These are phyloP conservation scores for Galemys pyrenaicus DNA, from an alignment of 2,113 vertebrate species.

Conservation along the genomic window DNA sequence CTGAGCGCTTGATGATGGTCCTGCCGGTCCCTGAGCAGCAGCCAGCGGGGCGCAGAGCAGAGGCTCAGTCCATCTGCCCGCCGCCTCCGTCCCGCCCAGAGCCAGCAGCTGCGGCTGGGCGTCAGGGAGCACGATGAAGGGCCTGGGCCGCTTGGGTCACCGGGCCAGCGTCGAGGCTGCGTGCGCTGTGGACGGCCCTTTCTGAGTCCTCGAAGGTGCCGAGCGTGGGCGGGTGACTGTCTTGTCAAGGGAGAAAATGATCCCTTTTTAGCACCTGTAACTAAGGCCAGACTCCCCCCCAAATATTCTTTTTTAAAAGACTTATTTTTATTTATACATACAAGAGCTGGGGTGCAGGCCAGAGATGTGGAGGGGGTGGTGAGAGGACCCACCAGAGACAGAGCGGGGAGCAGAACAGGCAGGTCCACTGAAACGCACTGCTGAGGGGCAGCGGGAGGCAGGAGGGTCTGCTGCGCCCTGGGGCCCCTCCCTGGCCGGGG, in stretches of 20 bases:
- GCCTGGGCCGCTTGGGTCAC: constrained; percentile 17
- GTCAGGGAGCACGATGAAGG: constrained; percentile 40
- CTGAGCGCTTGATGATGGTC: constrained; percentile 41
- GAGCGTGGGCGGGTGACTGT: not conserved
- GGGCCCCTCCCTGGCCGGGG: too few species aligned
- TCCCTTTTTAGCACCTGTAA: not conserved
- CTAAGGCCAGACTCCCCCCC: not conserved
- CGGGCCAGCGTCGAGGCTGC: not conserved
- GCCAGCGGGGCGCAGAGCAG: constrained; percentile 10
- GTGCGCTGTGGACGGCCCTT: not conserved
- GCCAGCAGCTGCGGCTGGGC: not conserved
- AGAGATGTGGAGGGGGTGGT: too few species aligned
- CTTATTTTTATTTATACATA: too few species aligned
- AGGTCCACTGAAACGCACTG: too few species aligned
- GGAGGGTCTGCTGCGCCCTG: too few species aligned
- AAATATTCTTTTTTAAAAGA: too few species aligned
- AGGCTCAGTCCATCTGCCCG: constrained; percentile 42
- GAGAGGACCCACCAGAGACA: too few species aligned
- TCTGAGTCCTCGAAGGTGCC: not conserved
- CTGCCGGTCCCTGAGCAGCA: constrained; percentile 53
- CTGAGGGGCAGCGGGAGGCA: too few species aligned
- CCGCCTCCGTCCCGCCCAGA: not conserved
- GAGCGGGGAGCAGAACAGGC: too few species aligned
- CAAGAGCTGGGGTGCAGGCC: too few species aligned
- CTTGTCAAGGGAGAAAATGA: not conserved